A percentile compares a stretch with the other conserved stretches of the same genome.
Conservation (phyloP, 2,888 invertebrate genomes). For the Gortyna flavago region DNA sequence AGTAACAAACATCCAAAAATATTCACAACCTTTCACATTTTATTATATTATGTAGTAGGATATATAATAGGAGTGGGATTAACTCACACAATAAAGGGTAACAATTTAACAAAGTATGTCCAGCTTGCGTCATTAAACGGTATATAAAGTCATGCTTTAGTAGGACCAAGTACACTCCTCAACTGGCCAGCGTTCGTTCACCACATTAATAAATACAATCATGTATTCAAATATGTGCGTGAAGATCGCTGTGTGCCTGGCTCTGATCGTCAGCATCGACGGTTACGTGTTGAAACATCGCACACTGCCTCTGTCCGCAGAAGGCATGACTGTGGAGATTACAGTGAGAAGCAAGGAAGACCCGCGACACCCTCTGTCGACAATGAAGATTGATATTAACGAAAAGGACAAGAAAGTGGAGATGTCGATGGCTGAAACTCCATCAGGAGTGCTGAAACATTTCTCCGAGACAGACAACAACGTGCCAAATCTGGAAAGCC, state of each 20-base stretch:
- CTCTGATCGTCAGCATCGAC: conserved; percentile 59
- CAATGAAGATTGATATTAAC: conserved; percentile 57
- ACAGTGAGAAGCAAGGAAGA: conserved; percentile 55
- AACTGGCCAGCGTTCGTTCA: conserved; percentile 30
- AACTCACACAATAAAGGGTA: conserved; percentile 6
- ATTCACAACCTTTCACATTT: too few relatives aligned
- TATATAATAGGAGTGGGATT: too few relatives aligned
- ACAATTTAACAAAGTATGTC: background rate
- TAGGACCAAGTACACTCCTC: conserved; percentile 28
- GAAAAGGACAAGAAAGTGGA: conserved; percentile 44
- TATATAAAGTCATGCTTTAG: conserved; percentile 36
- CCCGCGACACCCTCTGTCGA: conserved; percentile 34
- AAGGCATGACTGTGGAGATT: conserved; percentile 64
- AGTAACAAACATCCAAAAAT: too few relatives aligned
- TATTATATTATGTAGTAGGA: too few relatives aligned
- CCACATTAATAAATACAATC: conserved; percentile 56
- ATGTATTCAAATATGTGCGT: conserved; percentile 61
- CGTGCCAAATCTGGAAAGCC: conserved; percentile 52
- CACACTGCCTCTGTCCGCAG: conserved; percentile 53
- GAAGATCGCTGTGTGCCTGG: conserved; percentile 58
- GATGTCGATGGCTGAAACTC: conserved; percentile 40
- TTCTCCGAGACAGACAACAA: background rate
- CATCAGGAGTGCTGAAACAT: conserved; percentile 30
- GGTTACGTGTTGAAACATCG: conserved; percentile 55
- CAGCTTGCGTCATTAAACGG: conserved; percentile 31